These are phyloP conservation scores for Australoheros facetus DNA, from an alignment of 2,797 vertebrate genomes.

Conservation along the genomic window DNA sequence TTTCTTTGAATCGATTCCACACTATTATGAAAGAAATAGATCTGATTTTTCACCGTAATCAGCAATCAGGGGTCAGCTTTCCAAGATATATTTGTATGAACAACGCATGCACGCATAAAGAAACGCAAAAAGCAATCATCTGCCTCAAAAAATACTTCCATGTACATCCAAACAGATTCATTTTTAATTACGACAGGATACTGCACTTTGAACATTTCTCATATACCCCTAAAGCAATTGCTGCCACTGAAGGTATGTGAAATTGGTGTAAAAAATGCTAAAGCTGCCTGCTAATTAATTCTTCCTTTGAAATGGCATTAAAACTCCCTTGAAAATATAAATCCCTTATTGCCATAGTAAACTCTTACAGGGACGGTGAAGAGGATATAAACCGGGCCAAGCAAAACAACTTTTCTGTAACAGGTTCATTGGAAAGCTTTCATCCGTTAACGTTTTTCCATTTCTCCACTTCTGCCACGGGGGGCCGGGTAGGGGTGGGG, in stretches of 20 bases:
- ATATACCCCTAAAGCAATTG: conserved; percentile 70
- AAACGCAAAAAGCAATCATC: conserved; percentile 19
- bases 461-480: conserved; percentile 28
- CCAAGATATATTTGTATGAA: neutral
- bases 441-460: conserved; percentile 44
- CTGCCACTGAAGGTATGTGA: conserved; percentile 72
- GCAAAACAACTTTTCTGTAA: conserved; percentile 63
- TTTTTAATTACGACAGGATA: conserved; percentile 57
- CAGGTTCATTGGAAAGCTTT: conserved; percentile 61
- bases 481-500: conserved; percentile 12
- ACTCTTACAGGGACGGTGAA: conserved; percentile 57
- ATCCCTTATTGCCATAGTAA: conserved; percentile 69
- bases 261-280: conserved; percentile 74
- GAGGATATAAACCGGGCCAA: conserved; percentile 51
- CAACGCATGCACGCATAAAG: conserved; percentile 2
- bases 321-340: conserved; percentile 73
- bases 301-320: conserved; percentile 77
- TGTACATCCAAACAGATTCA: conserved; percentile 35
- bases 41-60: neutral
- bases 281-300: conserved; percentile 74
- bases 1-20: neutral
- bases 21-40: neutral
- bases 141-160: conserved; percentile 6
- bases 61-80: neutral
- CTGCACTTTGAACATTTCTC: conserved; percentile 65